Evolutionary conservation across 2,888 invertebrate genomes (phyloP).

Genomic region (Hydroisotoma schaefferi): DNA sequence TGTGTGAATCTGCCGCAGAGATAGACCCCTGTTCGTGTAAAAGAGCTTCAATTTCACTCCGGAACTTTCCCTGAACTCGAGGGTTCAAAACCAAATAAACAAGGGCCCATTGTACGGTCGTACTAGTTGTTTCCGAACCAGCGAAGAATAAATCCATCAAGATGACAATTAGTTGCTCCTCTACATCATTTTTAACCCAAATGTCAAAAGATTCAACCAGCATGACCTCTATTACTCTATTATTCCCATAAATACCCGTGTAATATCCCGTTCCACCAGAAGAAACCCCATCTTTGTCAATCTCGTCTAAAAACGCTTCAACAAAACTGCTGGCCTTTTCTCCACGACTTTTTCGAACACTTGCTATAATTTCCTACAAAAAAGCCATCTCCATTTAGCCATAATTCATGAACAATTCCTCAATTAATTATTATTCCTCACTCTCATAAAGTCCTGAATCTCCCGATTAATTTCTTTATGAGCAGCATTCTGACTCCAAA

Average conservation of each 20-base stretch:
- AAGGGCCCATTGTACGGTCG: conserved; percentile 23
- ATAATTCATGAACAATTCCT: not conserved
- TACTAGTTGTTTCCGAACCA: conserved; percentile 26
- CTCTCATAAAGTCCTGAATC: not conserved
- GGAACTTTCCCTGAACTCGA: conserved; percentile 14
- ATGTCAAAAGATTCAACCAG: too few relatives aligned
- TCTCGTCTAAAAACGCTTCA: conserved; percentile 7
- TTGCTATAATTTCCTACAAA: conserved; percentile 1
- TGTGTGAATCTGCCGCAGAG: too few relatives aligned
- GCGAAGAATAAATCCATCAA: conserved; percentile 8
- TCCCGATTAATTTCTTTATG: not conserved
- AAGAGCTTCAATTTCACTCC: conserved; percentile 19
- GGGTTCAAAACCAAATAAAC: conserved; percentile 24
- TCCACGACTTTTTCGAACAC: not conserved
- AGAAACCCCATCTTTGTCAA: not conserved
- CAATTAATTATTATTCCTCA: not conserved
- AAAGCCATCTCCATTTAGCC: not conserved
- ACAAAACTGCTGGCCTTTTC: conserved; percentile 2
- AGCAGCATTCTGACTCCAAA: conserved; percentile 1
- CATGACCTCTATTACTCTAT: too few relatives aligned
- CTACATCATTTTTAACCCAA: too few relatives aligned
- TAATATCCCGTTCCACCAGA: not conserved
- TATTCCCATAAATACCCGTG: not conserved
- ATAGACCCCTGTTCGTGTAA: too few relatives aligned
- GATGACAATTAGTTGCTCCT: conserved; percentile 4